Evolutionary conservation across 2,797 vertebrate species (phyloP).

Genomic region (Hypotaenidia okinawae): DNA sequence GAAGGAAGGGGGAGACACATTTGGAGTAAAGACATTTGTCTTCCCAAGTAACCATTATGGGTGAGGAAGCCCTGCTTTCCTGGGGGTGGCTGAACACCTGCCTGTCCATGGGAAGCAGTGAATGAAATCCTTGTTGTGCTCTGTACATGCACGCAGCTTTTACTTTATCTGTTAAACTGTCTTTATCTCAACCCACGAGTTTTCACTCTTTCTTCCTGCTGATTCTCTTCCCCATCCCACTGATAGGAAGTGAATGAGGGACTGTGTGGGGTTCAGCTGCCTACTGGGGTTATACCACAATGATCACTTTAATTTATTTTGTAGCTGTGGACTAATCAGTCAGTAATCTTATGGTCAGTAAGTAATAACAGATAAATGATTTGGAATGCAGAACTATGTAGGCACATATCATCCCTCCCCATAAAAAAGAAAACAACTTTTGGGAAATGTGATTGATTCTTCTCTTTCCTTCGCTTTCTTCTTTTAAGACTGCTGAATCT

Average conservation of each 20-base stretch:
- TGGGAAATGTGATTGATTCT: not conserved
- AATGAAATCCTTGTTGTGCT: not conserved
- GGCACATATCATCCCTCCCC: not conserved
- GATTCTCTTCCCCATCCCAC: not conserved
- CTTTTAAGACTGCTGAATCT: not conserved
- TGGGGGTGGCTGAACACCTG: not conserved
- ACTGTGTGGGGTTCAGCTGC: not conserved
- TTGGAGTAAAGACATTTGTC: accelerated
- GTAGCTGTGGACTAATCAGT: not conserved
- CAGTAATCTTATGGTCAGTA: not conserved
- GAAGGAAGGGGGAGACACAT: not conserved
- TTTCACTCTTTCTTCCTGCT: not conserved
- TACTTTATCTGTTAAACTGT: not conserved
- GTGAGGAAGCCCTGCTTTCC: not conserved
- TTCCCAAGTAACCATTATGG: accelerated
- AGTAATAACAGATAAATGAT: not conserved
- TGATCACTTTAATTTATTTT: not conserved
- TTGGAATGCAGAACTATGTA: not conserved
- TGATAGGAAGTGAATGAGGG: not conserved
- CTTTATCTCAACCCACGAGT: not conserved
- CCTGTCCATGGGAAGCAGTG: accelerated
- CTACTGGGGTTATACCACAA: not conserved
- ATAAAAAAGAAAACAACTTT: not conserved
- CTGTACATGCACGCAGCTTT: not conserved
- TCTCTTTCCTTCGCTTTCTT: not conserved